Evolutionary conservation across 2,888 invertebrate genomes (phyloP), one percentile per base, ranked within the genome.

Genomic region (Bombylius discolor): DNA sequence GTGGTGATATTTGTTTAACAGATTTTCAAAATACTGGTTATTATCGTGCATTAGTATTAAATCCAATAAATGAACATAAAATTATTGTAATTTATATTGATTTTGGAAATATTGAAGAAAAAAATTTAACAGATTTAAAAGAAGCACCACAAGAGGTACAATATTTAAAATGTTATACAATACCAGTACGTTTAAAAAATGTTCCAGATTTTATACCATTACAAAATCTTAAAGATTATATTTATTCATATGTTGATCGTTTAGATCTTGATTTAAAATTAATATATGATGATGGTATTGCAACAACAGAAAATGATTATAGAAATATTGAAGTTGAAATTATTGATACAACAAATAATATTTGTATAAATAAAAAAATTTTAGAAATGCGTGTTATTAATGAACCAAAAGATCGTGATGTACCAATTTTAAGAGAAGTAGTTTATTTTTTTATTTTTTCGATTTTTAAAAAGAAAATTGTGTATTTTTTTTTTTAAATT

Each of bases 61-160:
- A 66, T 57, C 57, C 61, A 1, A 64, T 65, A 1, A 59, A 67
- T 53, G 55, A 62, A 3, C 58, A 64, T 4, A 57, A 59, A 32
- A 70, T 73, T 12, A 62, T 62, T 47, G 56, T 72, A 12, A 63
- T 68, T 13, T 68, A 66, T 47, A 61, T 72, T 11, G 73, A 73
- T 55, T 71, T 65, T 55, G 73, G 73, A 2, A 72, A 66, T 58
- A 58, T 68, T 14, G 72, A 70, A 56, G 33, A 61, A 4, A 63
- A 66, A 46, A 56, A 62, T 5, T 56, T 68, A 13, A 63, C 64
- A 4, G 61, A 65, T 34, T 63, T 73, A 2, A 63, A 64, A 47
- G 63, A 66, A 50, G 67, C 69, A 5, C 66, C 65, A 4, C 51
- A 50, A 1, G 56, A 65, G 48, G 62, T 67, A 34, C 57, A 62